These are phyloP conservation scores for Torymus tubicola DNA, from an alignment of 2,888 invertebrate species.

Conservation along the genomic window DNA sequence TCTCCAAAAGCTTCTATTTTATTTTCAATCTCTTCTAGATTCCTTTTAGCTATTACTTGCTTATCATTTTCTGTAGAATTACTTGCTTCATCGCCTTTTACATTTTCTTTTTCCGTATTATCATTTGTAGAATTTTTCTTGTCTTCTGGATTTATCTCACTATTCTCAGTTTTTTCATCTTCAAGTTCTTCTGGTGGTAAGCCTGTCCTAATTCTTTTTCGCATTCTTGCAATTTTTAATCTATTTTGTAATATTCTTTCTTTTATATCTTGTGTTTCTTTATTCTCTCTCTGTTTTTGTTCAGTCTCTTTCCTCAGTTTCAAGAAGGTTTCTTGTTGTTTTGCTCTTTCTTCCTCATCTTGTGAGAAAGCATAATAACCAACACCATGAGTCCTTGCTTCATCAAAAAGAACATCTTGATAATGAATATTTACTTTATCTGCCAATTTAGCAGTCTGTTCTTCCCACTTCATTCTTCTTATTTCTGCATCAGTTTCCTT, in stretches of 20 bases:
- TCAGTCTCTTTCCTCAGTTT: slow-evolving; percentile 85
- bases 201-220: slow-evolving; percentile 86
- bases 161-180: slow-evolving; percentile 65
- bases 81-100: slow-evolving; percentile 43
- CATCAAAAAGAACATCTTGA: slow-evolving; percentile 93
- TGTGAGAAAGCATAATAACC: slow-evolving; percentile 94
- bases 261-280: slow-evolving; percentile 80
- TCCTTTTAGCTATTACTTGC: slow-evolving; percentile 61
- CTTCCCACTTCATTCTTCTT: slow-evolving; percentile 91
- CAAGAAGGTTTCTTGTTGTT: slow-evolving; percentile 88
- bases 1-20: slow-evolving; percentile 72
- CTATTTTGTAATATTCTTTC: slow-evolving; percentile 84
- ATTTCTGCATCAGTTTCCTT: slow-evolving; percentile 78
- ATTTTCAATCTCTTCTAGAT: slow-evolving; percentile 67
- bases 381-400: slow-evolving; percentile 94
- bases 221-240: slow-evolving; percentile 84
- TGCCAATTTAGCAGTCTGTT: slow-evolving; percentile 85
- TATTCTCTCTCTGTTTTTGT: slow-evolving; percentile 82
- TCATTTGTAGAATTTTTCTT: slow-evolving; percentile 33
- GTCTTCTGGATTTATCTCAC: slow-evolving; percentile 21
- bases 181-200: slow-evolving; percentile 79
- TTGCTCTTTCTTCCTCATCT: slow-evolving; percentile 86
- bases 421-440: slow-evolving; percentile 90
- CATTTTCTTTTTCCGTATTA: slow-evolving; percentile 59
- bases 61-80: slow-evolving; percentile 57